These are phyloP conservation scores for Drosophila ustulata DNA, from an alignment of 2,888 invertebrate species.

Conservation along the genomic window DNA sequence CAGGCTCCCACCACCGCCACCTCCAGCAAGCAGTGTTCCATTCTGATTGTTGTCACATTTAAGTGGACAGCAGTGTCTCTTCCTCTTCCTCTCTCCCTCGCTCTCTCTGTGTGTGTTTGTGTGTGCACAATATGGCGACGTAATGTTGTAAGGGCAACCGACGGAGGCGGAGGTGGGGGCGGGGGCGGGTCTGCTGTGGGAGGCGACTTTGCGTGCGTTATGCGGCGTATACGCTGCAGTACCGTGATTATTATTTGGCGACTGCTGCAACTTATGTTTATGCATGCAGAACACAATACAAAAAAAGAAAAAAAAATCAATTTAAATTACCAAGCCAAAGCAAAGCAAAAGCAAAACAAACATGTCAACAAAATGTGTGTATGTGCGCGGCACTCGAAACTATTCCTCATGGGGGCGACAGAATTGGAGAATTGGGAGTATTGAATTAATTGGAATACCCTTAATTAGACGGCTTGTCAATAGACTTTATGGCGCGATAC, in stretches of 20 bases:
- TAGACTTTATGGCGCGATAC: constrained; percentile 5
- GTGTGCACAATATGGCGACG: background rate
- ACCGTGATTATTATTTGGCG: constrained; percentile 41
- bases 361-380: constrained; percentile 11
- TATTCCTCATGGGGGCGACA: constrained; percentile 14
- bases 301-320: constrained; percentile 54
- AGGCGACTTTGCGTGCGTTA: constrained; percentile 31
- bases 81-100: background rate
- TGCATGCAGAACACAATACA: constrained; percentile 15
- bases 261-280: constrained; percentile 21
- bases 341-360: constrained; percentile 41
- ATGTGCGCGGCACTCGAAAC: background rate
- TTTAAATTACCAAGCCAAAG: constrained; percentile 56
- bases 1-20: background rate
- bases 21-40: constrained; percentile 14
- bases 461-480: constrained; percentile 5
- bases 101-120: constrained; percentile 5
- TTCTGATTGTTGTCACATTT: constrained; percentile 45
- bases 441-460: constrained; percentile 26
- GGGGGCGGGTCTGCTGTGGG: background rate
- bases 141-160: background rate
- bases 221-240: constrained; percentile 42
- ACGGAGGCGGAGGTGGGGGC: background rate
- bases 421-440: constrained; percentile 29
- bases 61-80: constrained; percentile 45